These are phyloP conservation scores for Abrostola triplasia DNA, from an alignment of 2,888 invertebrate species.

Conservation along the genomic window DNA sequence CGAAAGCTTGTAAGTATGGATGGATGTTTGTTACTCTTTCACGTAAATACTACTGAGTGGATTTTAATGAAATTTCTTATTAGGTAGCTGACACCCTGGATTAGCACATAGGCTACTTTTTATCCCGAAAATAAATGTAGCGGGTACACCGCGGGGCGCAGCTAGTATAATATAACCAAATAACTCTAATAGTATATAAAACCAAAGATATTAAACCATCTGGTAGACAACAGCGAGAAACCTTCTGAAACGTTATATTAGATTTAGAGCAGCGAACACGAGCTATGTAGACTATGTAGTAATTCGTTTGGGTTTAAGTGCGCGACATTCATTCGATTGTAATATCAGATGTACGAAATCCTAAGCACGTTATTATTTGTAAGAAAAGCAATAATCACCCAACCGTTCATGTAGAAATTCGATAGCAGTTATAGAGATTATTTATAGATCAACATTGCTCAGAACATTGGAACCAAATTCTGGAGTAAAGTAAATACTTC, in stretches of 20 bases:
- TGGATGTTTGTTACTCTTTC: no score
- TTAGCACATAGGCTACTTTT: no score
- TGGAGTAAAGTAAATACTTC: no score
- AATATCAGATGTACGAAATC: conserved; percentile 30
- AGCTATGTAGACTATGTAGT: conserved; percentile 38
- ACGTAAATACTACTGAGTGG: no score
- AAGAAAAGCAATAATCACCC: conserved; percentile 42
- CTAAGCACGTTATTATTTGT: conserved; percentile 23
- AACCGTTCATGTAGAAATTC: conserved; percentile 43
- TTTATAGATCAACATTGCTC: conserved; percentile 22
- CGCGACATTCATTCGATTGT: conserved; percentile 31
- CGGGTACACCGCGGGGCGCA: no score
- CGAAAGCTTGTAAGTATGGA: no score
- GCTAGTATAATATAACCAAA: no score
- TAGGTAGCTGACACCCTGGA: no score
- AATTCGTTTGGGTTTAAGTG: conserved; percentile 29
- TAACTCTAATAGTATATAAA: not conserved
- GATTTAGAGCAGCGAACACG: conserved; percentile 25
- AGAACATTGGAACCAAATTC: conserved; percentile 12
- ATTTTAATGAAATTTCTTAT: no score
- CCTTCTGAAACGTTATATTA: conserved; percentile 20
- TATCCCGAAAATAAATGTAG: no score
- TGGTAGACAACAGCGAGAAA: not conserved
- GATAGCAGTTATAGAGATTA: conserved; percentile 37
- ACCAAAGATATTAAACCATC: not conserved